Conservation (phyloP, 2,113 vertebrate species). For the Ahaetulla prasina region DNA sequence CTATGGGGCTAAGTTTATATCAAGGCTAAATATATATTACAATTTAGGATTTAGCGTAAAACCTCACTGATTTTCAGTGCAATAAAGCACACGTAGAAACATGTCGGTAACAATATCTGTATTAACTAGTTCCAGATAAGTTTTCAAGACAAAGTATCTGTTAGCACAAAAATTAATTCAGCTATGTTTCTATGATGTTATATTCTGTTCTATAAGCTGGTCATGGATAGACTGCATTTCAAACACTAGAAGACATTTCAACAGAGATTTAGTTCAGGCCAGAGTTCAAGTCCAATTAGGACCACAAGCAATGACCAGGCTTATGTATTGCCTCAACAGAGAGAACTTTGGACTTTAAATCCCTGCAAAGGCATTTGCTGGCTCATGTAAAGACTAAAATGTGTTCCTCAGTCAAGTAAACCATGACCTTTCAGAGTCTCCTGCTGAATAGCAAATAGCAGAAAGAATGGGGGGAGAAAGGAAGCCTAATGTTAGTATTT, state of each 20-base stretch:
- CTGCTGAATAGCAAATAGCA: not conserved
- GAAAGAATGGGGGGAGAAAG: not conserved
- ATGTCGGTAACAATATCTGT: not conserved
- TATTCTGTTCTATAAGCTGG: not conserved
- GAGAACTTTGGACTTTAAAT: not conserved
- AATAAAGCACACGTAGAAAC: not conserved
- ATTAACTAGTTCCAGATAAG: not conserved
- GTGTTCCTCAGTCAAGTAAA: not conserved
- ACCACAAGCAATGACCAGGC: not conserved
- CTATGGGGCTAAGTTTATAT: not conserved
- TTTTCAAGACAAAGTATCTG: not conserved
- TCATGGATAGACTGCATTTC: not conserved
- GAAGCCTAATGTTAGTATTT: not conserved
- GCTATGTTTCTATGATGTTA: not conserved
- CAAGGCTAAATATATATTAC: not conserved
- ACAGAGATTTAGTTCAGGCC: not conserved
- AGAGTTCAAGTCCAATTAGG: not conserved
- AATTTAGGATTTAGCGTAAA: not conserved
- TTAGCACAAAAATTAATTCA: not conserved
- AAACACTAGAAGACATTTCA: not conserved
- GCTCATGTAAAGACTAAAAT: not conserved
- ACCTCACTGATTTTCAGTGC: not conserved
- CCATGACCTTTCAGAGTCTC: not conserved
- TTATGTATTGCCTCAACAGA: not conserved
- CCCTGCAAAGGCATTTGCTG: not conserved